Conservation (phyloP, 2,113 vertebrate genomes). For the Coracopsis vasa region DNA sequence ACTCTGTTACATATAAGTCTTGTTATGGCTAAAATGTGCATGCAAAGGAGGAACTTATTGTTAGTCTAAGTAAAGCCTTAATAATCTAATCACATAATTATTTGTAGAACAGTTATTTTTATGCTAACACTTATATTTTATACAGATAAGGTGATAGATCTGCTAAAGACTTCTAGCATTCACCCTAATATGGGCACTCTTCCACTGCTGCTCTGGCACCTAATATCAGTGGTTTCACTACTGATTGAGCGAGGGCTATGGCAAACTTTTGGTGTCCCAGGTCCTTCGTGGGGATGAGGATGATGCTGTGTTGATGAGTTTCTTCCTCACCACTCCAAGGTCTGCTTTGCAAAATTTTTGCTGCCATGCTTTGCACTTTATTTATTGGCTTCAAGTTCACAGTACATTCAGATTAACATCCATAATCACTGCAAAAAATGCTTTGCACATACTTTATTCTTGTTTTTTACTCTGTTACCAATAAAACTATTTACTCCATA, state of each 20-base stretch:
- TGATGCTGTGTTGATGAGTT: not conserved
- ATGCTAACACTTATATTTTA: not conserved
- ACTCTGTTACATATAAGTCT: not conserved
- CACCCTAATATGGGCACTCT: not conserved
- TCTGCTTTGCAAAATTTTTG: not conserved
- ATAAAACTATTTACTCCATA: not conserved
- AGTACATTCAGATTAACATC: not conserved
- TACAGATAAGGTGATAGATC: not conserved
- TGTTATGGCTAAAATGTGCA: not conserved
- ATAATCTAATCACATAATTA: not conserved
- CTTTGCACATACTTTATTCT: not conserved
- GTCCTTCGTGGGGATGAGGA: not conserved
- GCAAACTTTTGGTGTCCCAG: accelerated
- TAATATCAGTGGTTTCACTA: not conserved
- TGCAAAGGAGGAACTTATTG: not conserved
- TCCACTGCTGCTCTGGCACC: not conserved
- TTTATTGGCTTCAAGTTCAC: not conserved
- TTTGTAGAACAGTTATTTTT: not conserved
- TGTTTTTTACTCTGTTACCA: not conserved
- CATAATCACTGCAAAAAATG: not conserved
- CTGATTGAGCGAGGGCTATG: too few relatives aligned
- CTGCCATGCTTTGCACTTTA: not conserved
- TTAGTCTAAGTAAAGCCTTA: not conserved
- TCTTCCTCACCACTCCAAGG: not conserved
- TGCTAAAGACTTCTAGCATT: not conserved